phyloP scores from a whole-genome alignment of 2,797 vertebrate species.

The Ataeniobius toweri region DNA sequence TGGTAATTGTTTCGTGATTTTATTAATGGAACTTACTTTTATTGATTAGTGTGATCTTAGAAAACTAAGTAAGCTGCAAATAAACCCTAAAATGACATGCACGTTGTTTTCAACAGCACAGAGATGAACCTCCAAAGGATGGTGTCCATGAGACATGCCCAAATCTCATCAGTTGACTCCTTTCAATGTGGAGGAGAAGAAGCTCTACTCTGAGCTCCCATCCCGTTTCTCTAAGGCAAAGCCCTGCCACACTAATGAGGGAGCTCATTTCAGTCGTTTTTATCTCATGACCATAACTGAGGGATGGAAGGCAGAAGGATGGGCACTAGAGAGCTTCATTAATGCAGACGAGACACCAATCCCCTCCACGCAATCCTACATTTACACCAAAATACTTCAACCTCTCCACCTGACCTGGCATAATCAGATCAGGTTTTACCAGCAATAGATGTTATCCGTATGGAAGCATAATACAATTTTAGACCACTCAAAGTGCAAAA shows the following conservation, averaged over 20 bases:
- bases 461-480: not conserved
- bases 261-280: not conserved
- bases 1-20: not conserved
- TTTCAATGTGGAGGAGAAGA: not conserved
- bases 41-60: not conserved
- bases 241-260: too few species aligned
- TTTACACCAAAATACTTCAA: too few species aligned
- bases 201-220: not conserved
- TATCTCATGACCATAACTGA: not conserved
- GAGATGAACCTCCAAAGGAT: not conserved
- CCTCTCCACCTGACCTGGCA: not conserved
- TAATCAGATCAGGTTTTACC: too few species aligned
- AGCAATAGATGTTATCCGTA: not conserved
- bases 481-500: not conserved
- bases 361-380: not conserved
- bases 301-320: too few species aligned
- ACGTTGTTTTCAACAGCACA: not conserved
- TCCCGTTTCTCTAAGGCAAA: too few species aligned
- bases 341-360: not conserved
- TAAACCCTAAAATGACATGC: not conserved
- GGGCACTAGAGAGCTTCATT: not conserved
- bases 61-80: not conserved
- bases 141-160: too few species aligned
- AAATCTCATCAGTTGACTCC: not conserved
- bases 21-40: not conserved